Evolutionary conservation across 2,888 invertebrate genomes (phyloP).

Genomic region (Ashinkailepas kermadecensis): DNA sequence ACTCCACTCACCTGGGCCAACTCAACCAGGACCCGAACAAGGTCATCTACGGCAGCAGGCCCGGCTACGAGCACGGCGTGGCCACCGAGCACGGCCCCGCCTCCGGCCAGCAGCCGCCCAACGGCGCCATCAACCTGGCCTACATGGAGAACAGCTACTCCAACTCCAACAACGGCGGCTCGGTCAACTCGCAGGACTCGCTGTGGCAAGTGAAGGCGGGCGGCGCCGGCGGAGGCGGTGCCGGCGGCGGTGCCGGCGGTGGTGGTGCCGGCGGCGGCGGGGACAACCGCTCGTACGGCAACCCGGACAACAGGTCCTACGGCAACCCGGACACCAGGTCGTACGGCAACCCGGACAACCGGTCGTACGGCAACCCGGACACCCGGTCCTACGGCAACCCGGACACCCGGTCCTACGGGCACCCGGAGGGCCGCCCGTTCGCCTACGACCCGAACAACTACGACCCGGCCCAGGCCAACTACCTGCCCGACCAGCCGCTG

Average conservation of each 20-base stretch:
- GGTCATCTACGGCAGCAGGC: neutral
- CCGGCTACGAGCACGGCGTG: neutral
- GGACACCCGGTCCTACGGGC: conserved; percentile 38
- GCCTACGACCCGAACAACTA: conserved; percentile 34
- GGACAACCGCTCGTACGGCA: conserved; percentile 24
- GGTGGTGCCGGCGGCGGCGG: conserved; percentile 26
- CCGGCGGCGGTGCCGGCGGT: conserved; percentile 17
- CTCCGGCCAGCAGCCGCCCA: neutral
- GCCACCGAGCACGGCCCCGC: neutral
- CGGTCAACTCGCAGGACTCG: conserved; percentile 88
- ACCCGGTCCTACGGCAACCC: conserved; percentile 59
- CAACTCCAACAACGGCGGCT: conserved; percentile 89
- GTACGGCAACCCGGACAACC: conserved; percentile 28
- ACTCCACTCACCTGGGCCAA: neutral
- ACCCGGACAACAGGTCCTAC: conserved; percentile 33
- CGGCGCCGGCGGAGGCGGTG: conserved; percentile 37
- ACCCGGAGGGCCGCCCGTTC: conserved; percentile 34
- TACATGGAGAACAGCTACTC: conserved; percentile 87
- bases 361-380: conserved; percentile 31
- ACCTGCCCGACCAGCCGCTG: conserved; percentile 42
- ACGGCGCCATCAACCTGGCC: conserved; percentile 63
- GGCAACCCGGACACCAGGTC: conserved; percentile 27
- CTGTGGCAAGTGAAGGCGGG: conserved; percentile 80
- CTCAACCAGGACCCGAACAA: neutral
- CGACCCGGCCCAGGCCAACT: conserved; percentile 35